Evolutionary conservation across 1,140 invertebrate species (phyloP).

Genomic region (Trichonephila inaurata): DNA sequence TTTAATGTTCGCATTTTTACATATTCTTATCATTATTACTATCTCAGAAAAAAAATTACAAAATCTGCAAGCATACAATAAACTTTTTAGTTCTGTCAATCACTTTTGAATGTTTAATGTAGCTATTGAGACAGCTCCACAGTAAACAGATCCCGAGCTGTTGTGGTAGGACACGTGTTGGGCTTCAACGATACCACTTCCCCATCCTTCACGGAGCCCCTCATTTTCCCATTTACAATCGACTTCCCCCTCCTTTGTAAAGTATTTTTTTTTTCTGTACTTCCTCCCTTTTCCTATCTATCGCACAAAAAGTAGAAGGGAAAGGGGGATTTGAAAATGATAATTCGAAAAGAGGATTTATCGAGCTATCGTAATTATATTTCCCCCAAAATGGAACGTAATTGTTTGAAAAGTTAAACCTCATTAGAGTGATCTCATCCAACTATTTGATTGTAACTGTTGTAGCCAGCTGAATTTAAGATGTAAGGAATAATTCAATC

Average conservation of each 20-base stretch:
- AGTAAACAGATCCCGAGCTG: slow-evolving; percentile 21
- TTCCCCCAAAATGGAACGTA: no score
- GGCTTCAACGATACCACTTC: slow-evolving; percentile 25
- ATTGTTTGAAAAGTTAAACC: no score
- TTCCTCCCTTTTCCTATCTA: neutral
- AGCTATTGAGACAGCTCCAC: slow-evolving; percentile 16
- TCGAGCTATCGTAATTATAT: neutral
- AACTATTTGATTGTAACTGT: no score
- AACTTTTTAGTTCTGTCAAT: neutral
- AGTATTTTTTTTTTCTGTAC: neutral
- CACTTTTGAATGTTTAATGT: slow-evolving; percentile 21
- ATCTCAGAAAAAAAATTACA: neutral
- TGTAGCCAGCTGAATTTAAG: no score
- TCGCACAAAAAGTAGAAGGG: neutral
- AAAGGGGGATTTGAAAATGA: neutral
- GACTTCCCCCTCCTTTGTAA: neutral
- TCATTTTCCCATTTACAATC: slow-evolving; percentile 29
- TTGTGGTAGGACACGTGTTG: slow-evolving; percentile 39
- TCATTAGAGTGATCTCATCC: no score
- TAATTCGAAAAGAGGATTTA: neutral
- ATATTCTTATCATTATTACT: neutral
- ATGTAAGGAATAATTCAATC: no score
- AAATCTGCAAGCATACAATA: neutral
- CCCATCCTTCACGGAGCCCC: neutral
- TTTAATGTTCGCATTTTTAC: neutral